Evolutionary conservation across 2,888 invertebrate species (phyloP).

Genomic region (Cephus sareptanus): DNA sequence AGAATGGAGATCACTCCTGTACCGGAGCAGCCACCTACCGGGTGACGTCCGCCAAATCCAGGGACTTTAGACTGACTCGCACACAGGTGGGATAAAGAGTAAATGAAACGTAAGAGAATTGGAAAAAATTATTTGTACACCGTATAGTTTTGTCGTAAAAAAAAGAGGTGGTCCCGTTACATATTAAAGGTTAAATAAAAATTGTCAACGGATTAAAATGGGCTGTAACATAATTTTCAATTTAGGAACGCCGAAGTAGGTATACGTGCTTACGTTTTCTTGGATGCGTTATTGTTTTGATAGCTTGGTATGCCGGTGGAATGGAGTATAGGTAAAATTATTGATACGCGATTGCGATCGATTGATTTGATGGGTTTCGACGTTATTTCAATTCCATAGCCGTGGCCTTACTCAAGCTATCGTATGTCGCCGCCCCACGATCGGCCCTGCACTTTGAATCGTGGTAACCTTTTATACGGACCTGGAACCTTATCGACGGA

Average conservation of each 20-base stretch:
- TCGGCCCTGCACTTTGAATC: background rate
- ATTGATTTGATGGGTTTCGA: background rate
- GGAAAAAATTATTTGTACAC: background rate
- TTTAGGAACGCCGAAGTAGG: background rate
- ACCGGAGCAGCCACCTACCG: conserved; percentile 26
- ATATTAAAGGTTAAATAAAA: background rate
- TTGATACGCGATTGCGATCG: background rate
- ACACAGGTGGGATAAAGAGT: background rate
- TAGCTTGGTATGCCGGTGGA: background rate
- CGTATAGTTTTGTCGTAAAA: background rate
- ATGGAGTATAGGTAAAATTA: background rate
- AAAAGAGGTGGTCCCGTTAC: background rate
- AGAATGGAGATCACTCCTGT: conserved; percentile 33
- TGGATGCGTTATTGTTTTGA: background rate
- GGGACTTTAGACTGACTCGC: background rate
- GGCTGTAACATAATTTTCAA: background rate
- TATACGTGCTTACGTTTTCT: background rate
- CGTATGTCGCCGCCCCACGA: background rate
- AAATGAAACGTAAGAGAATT: background rate
- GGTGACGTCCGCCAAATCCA: conserved; percentile 20
- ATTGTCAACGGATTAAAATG: background rate
- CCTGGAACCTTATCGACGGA: background rate
- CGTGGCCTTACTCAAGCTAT: background rate
- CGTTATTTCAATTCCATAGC: background rate
- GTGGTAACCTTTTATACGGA: background rate